Conservation (phyloP, 2,113 vertebrate genomes). For the Morone chrysops region DNA sequence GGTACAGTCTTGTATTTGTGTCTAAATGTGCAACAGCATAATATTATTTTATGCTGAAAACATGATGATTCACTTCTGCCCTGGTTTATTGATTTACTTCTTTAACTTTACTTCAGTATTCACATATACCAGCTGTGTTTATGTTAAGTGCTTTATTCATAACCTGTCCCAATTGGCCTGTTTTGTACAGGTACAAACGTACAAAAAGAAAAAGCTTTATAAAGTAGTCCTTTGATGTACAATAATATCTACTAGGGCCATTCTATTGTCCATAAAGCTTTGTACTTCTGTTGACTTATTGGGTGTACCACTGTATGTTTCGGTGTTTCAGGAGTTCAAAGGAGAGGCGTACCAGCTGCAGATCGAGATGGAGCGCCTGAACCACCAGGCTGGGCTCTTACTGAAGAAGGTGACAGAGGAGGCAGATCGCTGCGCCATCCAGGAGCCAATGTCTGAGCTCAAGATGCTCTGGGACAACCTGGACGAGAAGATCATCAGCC, state of each 20-base stretch:
- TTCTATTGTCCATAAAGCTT: constrained; percentile 32
- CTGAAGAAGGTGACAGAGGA: constrained; percentile 89
- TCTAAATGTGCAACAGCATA: not conserved
- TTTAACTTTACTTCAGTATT: constrained; percentile 36
- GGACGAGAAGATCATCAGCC: constrained; percentile 93
- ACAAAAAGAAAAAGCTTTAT: not conserved
- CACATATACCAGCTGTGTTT: constrained; percentile 69
- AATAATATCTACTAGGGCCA: not conserved
- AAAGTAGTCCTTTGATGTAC: constrained; percentile 47
- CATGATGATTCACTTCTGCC: not conserved
- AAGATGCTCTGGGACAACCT: constrained; percentile 92
- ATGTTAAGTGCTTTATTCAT: constrained; percentile 26
- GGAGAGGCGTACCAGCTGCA: constrained; percentile 95
- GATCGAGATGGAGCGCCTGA: constrained; percentile 98
- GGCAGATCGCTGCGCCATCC: constrained; percentile 89
- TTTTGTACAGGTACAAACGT: constrained; percentile 34
- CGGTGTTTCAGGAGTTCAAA: constrained; percentile 91
- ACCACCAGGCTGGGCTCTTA: constrained; percentile 93
- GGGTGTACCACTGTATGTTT: constrained; percentile 32
- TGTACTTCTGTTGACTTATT: constrained; percentile 54
- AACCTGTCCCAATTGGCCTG: not conserved
- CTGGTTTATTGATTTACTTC: not conserved
- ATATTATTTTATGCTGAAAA: not conserved
- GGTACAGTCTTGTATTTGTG: constrained; percentile 82
- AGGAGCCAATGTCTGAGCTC: constrained; percentile 94